phyloP scores from a whole-genome alignment of 2,113 vertebrate species.

The Castor canadensis region DNA sequence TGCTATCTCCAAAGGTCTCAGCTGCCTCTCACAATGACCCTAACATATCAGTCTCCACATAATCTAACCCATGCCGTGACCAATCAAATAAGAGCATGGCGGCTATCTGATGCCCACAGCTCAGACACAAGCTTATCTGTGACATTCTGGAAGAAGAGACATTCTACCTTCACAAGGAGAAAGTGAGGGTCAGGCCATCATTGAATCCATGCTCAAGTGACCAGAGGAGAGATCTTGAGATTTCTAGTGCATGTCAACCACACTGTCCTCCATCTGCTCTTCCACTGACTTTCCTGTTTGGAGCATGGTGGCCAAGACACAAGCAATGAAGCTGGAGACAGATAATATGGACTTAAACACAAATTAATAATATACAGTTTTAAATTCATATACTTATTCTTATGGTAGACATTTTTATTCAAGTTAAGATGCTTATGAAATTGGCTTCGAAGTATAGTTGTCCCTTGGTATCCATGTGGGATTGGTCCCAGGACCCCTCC shows the following conservation, averaged over 20 bases:
- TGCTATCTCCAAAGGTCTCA: slow-evolving; percentile 44
- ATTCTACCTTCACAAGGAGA: not conserved
- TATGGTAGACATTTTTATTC: not conserved
- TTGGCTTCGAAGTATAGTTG: not conserved
- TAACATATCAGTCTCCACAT: slow-evolving; percentile 6
- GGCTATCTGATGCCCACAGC: not conserved
- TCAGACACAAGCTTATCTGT: not conserved
- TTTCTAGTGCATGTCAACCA: too few species aligned
- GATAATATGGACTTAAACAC: not conserved
- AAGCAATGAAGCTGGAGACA: too few species aligned
- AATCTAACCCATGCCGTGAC: not conserved
- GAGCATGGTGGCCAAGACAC: not conserved
- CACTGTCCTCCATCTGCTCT: not conserved
- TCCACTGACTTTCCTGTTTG: not conserved
- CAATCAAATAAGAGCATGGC: not conserved
- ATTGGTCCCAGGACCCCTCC: too few species aligned
- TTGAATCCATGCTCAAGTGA: not conserved
- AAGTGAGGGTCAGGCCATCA: not conserved
- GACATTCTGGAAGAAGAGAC: not conserved
- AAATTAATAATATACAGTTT: not conserved
- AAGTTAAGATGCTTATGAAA: not conserved
- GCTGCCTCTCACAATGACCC: not conserved
- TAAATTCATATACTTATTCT: not conserved
- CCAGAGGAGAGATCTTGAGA: not conserved
- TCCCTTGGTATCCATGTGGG: too few species aligned